phyloP scores from a whole-genome alignment of 2,797 vertebrate species.

The Hoplostethus mediterraneus region DNA sequence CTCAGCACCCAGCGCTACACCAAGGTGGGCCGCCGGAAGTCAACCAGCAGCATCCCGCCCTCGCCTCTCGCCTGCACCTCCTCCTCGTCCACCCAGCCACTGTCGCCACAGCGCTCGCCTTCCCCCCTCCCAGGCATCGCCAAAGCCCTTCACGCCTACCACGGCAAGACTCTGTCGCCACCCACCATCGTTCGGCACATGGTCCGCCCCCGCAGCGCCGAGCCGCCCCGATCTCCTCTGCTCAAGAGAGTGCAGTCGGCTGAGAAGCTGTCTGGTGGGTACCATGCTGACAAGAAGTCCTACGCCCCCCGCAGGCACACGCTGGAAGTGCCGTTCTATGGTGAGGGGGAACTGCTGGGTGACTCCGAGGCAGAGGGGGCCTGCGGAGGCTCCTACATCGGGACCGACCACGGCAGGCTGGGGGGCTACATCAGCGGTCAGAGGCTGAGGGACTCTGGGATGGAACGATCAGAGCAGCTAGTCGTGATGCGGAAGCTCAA shows the following conservation, averaged over 20 bases:
- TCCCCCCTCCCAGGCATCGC: constrained; percentile 89
- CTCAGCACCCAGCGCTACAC: constrained; percentile 89
- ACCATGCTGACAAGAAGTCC: constrained; percentile 86
- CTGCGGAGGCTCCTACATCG: constrained; percentile 54
- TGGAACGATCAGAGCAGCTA: constrained; percentile 88
- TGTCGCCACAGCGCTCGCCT: constrained; percentile 92
- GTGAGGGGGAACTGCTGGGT: constrained; percentile 74
- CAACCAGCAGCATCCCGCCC: constrained; percentile 97
- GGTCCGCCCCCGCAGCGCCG: constrained; percentile 87
- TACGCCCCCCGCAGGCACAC: constrained; percentile 80
- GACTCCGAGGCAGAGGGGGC: constrained; percentile 65
- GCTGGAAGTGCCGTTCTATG: constrained; percentile 79
- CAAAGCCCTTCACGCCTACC: constrained; percentile 88
- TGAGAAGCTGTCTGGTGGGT: constrained; percentile 89
- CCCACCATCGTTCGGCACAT: constrained; percentile 89
- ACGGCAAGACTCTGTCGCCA: constrained; percentile 91
- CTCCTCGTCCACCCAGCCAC: constrained; percentile 88
- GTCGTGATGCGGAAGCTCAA: constrained; percentile 96
- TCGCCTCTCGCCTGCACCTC: constrained; percentile 91
- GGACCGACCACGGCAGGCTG: constrained; percentile 73
- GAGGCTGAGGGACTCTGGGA: constrained; percentile 77
- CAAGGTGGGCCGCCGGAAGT: constrained; percentile 94
- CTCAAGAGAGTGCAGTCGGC: constrained; percentile 95
- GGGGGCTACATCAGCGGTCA: constrained; percentile 77
- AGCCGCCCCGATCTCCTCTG: constrained; percentile 87